Percentiles rank a stretch among this genome's conserved stretches.
These are phyloP conservation scores for Spinus pinus DNA, from an alignment of 2,797 vertebrate species.

Conservation along the genomic window DNA sequence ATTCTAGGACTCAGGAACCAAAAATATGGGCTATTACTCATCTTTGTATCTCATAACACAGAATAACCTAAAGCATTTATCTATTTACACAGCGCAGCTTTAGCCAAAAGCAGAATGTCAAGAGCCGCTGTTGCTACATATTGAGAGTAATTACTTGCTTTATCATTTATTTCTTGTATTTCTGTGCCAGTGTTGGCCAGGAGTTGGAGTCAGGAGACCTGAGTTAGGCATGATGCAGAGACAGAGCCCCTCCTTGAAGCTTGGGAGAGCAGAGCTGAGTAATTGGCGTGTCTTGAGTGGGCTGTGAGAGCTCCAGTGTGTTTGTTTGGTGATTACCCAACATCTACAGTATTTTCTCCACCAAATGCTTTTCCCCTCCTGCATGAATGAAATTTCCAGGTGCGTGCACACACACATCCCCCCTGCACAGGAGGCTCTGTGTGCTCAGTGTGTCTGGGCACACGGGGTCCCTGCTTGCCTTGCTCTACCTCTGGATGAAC, in stretches of 20 bases:
- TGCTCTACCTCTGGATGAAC: not conserved
- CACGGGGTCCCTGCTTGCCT: not conserved
- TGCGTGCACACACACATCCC: not conserved
- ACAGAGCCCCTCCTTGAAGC: not conserved
- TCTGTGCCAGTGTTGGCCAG: not conserved
- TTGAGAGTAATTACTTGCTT: constrained; percentile 3
- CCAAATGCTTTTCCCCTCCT: not conserved
- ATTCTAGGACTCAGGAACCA: constrained; percentile 23
- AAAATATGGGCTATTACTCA: constrained; percentile 52
- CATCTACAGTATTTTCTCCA: not conserved
- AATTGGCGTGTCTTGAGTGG: not conserved
- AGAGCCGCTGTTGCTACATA: constrained; percentile 1
- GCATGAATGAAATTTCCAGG: constrained; percentile 18
- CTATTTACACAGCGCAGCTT: constrained; percentile 30
- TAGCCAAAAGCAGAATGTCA: not conserved
- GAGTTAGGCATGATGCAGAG: not conserved
- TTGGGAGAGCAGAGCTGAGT: not conserved
- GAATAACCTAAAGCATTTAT: constrained; percentile 1
- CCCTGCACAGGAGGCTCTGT: not conserved
- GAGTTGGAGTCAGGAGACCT: not conserved
- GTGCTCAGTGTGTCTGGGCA: not conserved
- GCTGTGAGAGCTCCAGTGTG: not conserved
- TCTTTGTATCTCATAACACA: constrained; percentile 26
- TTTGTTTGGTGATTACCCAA: constrained; percentile 30
- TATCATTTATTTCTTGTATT: not conserved